These are phyloP conservation scores for Hirudinaria manillensis DNA, from an alignment of 2,888 invertebrate species.

Conservation along the genomic window DNA sequence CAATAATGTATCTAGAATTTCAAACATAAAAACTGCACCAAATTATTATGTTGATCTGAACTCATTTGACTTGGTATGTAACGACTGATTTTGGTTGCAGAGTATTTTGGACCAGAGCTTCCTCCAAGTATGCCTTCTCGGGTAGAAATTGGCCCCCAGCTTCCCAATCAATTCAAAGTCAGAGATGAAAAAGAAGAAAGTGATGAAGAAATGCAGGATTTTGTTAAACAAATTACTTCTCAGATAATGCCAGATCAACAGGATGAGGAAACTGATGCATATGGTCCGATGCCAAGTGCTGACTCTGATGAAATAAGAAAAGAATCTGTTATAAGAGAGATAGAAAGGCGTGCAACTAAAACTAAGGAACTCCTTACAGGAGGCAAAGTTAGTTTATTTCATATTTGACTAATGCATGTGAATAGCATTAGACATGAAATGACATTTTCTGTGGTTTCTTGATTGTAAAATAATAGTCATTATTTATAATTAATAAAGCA, in stretches of 20 bases:
- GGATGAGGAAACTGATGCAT: neutral
- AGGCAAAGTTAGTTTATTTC: no score
- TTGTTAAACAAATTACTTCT: neutral
- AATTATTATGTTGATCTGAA: no score
- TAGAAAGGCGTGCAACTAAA: neutral
- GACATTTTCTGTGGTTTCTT: neutral
- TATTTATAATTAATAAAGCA: neutral
- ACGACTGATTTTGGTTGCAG: neutral
- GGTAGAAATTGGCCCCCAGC: neutral
- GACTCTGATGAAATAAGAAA: neutral
- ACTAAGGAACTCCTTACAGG: neutral
- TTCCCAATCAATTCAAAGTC: neutral
- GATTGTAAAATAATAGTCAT: neutral
- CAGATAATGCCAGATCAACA: neutral
- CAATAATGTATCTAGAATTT: no score
- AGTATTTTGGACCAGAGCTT: neutral
- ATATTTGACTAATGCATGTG: no score
- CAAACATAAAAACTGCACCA: no score
- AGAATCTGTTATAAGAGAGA: neutral
- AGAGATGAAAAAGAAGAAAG: neutral
- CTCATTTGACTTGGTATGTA: no score
- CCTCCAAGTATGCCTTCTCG: neutral
- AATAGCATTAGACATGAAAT: neutral
- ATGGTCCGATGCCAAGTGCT: neutral
- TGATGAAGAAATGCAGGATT: constrained; percentile 1